Percentiles rank a stretch among this genome's conserved stretches.
phyloP scores from a whole-genome alignment of 2,113 vertebrate genomes.

The Puffinus mauretanicus region DNA sequence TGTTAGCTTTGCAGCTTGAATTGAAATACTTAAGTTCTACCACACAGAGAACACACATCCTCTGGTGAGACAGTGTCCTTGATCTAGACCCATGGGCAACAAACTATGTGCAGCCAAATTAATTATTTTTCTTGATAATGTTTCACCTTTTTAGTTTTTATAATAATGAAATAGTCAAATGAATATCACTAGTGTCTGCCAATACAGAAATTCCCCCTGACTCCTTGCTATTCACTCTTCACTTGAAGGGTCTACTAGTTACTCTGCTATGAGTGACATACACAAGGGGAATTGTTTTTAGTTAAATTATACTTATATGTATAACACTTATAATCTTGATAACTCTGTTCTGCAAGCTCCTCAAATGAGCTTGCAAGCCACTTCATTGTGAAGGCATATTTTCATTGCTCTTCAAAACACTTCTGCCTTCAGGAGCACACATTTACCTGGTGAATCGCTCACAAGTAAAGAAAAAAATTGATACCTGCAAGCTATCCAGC shows the following conservation, averaged over 20 bases:
- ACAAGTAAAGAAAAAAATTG: not conserved
- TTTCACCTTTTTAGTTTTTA: not conserved
- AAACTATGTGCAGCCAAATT: not conserved
- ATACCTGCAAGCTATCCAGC: not conserved
- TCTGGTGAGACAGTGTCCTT: not conserved
- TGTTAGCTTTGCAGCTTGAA: not conserved
- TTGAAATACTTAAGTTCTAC: not conserved
- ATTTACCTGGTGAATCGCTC: not conserved
- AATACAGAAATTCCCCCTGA: not conserved
- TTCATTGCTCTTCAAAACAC: not conserved
- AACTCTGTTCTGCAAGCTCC: not conserved
- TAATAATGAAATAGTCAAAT: not conserved
- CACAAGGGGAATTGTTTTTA: not conserved
- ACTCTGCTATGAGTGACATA: not conserved
- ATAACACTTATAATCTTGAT: not conserved
- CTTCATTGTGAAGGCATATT: not conserved
- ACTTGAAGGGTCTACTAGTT: not conserved
- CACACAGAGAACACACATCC: not conserved
- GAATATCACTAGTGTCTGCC: not conserved
- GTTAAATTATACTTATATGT: not conserved
- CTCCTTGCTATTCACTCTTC: not conserved
- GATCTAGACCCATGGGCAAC: not conserved
- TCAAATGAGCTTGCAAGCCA: not conserved
- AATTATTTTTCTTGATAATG: not conserved
- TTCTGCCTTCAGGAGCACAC: not conserved